Conservation (phyloP, 1,140 invertebrate species). For the Watersipora subatra region DNA sequence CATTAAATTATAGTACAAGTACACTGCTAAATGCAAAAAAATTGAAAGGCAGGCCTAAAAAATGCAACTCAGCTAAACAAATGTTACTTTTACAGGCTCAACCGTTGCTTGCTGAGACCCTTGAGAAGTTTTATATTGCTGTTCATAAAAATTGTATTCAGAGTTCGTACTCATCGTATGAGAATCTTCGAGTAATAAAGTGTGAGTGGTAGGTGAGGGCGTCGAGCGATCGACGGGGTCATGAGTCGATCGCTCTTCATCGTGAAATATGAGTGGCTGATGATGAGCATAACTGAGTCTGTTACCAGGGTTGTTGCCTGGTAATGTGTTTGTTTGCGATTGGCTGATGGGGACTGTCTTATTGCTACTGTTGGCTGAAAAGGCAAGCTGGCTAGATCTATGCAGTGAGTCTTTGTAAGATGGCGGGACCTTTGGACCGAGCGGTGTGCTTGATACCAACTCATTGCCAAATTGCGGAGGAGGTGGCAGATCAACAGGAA, state of each 20-base stretch:
- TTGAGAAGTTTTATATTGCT: background rate
- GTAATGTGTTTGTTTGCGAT: no score
- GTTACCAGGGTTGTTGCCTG: no score
- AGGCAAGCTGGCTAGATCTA: no score
- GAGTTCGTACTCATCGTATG: background rate
- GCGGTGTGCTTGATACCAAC: background rate
- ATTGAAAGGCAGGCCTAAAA: no score
- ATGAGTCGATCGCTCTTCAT: background rate
- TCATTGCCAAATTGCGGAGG: background rate
- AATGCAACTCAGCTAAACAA: no score
- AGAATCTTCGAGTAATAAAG: background rate
- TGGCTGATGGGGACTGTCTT: no score
- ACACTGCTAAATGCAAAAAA: no score
- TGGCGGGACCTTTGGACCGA: background rate
- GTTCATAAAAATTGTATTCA: background rate
- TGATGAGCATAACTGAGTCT: no score
- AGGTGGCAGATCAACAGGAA: background rate
- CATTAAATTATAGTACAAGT: no score
- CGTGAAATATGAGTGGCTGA: background rate
- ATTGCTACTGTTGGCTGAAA: no score
- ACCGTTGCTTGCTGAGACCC: background rate
- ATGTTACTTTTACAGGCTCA: background rate
- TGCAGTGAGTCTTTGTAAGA: background rate
- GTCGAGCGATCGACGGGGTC: background rate
- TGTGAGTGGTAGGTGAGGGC: background rate